These are phyloP conservation scores for Molanna angustata DNA, from an alignment of 2,888 invertebrate species.

Conservation along the genomic window DNA sequence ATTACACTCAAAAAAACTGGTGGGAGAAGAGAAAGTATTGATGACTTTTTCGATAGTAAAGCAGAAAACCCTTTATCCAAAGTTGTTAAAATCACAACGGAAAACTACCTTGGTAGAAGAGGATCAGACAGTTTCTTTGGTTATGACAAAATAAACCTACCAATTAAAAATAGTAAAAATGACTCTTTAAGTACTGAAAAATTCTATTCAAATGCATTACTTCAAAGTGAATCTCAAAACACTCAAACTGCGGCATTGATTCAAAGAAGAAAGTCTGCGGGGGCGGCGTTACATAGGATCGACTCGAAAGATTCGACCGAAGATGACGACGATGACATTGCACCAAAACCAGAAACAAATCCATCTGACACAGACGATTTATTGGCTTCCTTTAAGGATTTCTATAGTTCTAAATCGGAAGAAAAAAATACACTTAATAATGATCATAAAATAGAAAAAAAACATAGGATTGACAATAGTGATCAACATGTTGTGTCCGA, in stretches of 20 bases:
- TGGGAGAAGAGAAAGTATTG: slow-evolving; percentile 29
- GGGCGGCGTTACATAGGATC: slow-evolving; percentile 20
- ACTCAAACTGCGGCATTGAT: slow-evolving; percentile 5
- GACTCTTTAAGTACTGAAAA: slow-evolving; percentile 21
- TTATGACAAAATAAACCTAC: slow-evolving; percentile 19
- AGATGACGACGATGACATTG: slow-evolving; percentile 1
- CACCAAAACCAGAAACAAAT: slow-evolving; percentile 6
- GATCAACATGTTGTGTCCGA: not conserved
- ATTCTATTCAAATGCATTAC: slow-evolving; percentile 25
- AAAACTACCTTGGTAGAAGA: slow-evolving; percentile 23
- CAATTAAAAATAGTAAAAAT: slow-evolving; percentile 11
- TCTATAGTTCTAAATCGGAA: slow-evolving; percentile 6
- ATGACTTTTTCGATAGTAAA: slow-evolving; percentile 30
- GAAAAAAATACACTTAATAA: slow-evolving; percentile 1
- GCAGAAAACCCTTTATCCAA: slow-evolving; percentile 15
- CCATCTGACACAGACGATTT: slow-evolving; percentile 13
- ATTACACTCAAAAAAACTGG: slow-evolving; percentile 16
- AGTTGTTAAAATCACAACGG: slow-evolving; percentile 9
- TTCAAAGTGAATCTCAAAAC: slow-evolving; percentile 22
- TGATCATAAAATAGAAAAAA: not conserved
- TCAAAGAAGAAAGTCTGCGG: slow-evolving; percentile 17
- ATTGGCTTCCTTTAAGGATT: slow-evolving; percentile 15
- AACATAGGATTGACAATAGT: not conserved
- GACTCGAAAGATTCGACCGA: slow-evolving; percentile 6
- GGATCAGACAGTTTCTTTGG: slow-evolving; percentile 28